A percentile compares a stretch with the other conserved stretches of the same genome.
Conservation (phyloP, 2,113 vertebrate genomes). For the Xenopus laevis region DNA sequence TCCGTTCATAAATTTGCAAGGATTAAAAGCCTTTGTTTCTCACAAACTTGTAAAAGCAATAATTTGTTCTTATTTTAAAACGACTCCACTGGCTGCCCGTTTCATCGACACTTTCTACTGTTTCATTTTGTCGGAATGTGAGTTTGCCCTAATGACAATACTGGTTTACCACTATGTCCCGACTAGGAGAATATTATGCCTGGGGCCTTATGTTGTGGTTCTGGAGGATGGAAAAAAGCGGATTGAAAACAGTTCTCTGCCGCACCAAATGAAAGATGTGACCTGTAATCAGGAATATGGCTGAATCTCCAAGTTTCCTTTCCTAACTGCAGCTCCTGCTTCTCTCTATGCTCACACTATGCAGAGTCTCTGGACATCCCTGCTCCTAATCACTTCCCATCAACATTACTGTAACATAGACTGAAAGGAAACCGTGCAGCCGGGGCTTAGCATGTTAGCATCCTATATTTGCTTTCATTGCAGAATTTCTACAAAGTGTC, state of each 20-base stretch:
- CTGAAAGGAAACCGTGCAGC: not conserved
- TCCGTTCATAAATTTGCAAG: not conserved
- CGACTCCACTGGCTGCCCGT: not conserved
- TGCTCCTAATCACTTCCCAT: slow-evolving; percentile 9
- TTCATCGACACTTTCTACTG: not conserved
- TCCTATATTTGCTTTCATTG: no score
- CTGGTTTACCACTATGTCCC: not conserved
- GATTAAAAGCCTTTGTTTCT: not conserved
- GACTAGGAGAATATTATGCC: not conserved
- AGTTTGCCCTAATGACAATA: not conserved
- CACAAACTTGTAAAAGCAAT: not conserved
- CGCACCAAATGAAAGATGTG: not conserved
- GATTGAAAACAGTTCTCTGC: not conserved
- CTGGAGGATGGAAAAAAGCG: not conserved
- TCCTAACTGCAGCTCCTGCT: not conserved
- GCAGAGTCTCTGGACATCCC: not conserved
- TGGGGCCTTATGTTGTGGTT: not conserved
- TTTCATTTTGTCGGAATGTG: not conserved
- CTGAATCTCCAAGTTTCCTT: slow-evolving; percentile 3
- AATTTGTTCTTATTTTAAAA: not conserved
- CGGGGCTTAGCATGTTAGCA: no score
- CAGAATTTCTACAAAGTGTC: no score
- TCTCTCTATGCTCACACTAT: not conserved
- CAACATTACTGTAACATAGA: slow-evolving; percentile 6
- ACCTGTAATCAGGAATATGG: slow-evolving; percentile 8